phyloP scores from a whole-genome alignment of 2,113 vertebrate genomes.

The Catharus fuscescens region DNA sequence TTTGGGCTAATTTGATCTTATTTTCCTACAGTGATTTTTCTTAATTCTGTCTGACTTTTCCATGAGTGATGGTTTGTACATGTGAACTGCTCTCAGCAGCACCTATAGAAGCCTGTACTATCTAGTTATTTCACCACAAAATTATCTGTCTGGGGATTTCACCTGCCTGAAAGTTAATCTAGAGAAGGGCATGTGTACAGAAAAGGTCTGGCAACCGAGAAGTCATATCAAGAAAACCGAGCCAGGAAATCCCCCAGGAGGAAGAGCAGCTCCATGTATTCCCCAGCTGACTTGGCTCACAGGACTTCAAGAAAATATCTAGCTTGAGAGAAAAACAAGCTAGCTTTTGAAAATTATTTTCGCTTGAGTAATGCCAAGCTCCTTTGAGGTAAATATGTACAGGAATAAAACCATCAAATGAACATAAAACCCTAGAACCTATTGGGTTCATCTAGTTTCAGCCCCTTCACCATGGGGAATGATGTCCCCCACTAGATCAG shows the following conservation, averaged over 20 bases:
- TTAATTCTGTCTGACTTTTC: background rate
- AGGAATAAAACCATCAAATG: background rate
- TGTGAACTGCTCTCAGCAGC: background rate
- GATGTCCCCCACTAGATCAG: background rate
- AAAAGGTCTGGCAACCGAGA: background rate
- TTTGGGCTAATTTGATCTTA: background rate
- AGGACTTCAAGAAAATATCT: background rate
- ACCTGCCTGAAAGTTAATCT: background rate
- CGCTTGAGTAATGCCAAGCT: background rate
- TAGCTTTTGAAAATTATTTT: background rate
- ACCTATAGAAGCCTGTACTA: background rate
- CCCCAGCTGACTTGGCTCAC: background rate
- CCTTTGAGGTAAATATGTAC: background rate
- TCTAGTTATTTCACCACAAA: slow-evolving; percentile 28
- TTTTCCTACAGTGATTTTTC: slow-evolving; percentile 37
- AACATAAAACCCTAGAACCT: background rate
- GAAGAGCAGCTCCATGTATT: background rate
- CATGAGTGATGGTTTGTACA: background rate
- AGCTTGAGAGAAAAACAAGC: background rate
- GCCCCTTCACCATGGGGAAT: no score
- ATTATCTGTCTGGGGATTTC: background rate
- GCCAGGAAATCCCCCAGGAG: background rate
- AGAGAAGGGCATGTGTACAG: background rate
- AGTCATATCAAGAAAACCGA: background rate
- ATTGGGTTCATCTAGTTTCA: background rate